Evolutionary conservation across 2,113 vertebrate genomes (phyloP), one percentile per base, ranked within the genome.

Genomic region (Sebastes fasciatus): DNA sequence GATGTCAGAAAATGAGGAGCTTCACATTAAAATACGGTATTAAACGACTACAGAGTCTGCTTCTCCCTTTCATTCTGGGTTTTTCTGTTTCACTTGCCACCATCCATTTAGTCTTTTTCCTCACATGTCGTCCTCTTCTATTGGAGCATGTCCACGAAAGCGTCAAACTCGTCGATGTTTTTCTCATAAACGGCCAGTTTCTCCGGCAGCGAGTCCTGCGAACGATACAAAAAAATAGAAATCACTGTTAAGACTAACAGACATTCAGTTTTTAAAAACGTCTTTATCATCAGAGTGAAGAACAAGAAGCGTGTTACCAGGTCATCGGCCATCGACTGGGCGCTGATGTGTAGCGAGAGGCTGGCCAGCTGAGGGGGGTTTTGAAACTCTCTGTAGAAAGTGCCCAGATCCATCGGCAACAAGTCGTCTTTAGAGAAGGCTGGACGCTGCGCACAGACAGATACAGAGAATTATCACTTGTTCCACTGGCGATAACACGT

Each of bases 391-490:
- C 97, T 94, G 91, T 99, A 99, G 93, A 99, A 99, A 0, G 98
- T 99, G 40, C 98, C 98, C 88, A 99, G 89, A 90, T 99, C 98
- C 97, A 99, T 99, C 1, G 98, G 98, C 90, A 99, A 86, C 90
- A 99, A 94, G 91, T 99, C 98, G 5, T 99, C 98, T 93, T 99
- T 99, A 74, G 98, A 99, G 94, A 99, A 99, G 8, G 98, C 98
- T 6, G 98, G 98, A 85, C 98, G 98, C 98, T 99, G 12, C 1
- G 8, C 0, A 45, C 6, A 51, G 3, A 40, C 1, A 17, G 17
- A 5, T 19, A 6, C 12, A 63, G 61, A n/a, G n/a, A n/a, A n/a
- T n/a, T n/a, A n/a, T n/a, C n/a, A n/a, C n/a, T n/a, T n/a, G n/a
- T n/a, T n/a, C n/a, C n/a, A n/a, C n/a, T n/a, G n/a, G n/a, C n/a